Evolutionary conservation across 2,888 invertebrate species (phyloP).

Genomic region (Phytoseiulus persimilis): DNA sequence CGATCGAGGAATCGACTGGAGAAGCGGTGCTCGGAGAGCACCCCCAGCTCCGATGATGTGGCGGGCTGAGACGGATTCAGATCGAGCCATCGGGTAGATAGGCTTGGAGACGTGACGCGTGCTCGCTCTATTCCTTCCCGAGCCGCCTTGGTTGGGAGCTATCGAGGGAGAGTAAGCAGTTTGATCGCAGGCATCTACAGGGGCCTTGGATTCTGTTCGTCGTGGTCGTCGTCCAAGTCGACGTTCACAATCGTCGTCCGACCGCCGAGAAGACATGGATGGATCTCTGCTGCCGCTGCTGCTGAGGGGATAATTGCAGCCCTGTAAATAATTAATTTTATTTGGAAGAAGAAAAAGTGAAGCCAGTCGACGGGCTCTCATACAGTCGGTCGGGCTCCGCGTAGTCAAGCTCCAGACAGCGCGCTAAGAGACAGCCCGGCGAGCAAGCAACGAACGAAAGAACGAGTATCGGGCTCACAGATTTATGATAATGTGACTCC

Average conservation of each 20-base stretch:
- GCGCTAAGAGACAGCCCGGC: no score
- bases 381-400: background rate
- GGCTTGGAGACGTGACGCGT: background rate
- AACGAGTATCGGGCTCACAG: background rate
- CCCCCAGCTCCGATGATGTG: no score
- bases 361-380: background rate
- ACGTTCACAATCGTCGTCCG: constrained; percentile 5
- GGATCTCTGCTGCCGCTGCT: background rate
- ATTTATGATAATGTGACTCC: background rate
- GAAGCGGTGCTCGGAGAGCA: no score
- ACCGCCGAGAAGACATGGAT: constrained; percentile 5
- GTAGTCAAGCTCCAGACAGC: background rate
- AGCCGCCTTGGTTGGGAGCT: background rate
- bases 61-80: background rate
- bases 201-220: background rate
- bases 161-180: background rate
- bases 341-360: background rate
- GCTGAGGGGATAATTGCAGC: background rate
- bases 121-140: background rate
- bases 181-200: background rate
- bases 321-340: background rate
- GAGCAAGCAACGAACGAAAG: background rate
- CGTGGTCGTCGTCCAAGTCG: background rate
- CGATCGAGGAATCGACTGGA: no score
- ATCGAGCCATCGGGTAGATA: background rate